A percentile compares a stretch with the other conserved stretches of the same genome.
These are phyloP conservation scores for Orthosia cruda DNA, from an alignment of 2,888 invertebrate genomes.

Conservation along the genomic window DNA sequence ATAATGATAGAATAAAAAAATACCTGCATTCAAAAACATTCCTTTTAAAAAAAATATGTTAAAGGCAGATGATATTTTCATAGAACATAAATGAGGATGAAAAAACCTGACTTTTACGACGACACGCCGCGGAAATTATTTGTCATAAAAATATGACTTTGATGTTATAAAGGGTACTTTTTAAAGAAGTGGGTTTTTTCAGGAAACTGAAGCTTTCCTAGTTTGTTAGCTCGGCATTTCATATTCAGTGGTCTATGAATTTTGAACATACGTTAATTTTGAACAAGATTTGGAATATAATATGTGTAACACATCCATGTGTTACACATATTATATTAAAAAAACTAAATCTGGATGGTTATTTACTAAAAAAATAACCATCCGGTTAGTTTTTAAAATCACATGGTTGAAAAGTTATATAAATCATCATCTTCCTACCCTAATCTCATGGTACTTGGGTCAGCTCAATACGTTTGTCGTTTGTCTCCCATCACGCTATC, in stretches of 20 bases:
- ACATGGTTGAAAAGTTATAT: too few relatives aligned
- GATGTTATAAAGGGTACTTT: conserved; percentile 54
- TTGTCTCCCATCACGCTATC: too few relatives aligned
- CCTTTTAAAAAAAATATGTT: conserved; percentile 54
- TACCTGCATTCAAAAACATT: conserved; percentile 55
- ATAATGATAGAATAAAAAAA: conserved; percentile 38
- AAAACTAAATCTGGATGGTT: too few relatives aligned
- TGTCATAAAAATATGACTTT: conserved; percentile 66
- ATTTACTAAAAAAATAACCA: too few relatives aligned
- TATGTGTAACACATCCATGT: too few relatives aligned
- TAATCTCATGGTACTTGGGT: too few relatives aligned
- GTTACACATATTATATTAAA: too few relatives aligned
- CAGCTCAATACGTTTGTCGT: too few relatives aligned
- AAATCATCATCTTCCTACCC: too few relatives aligned
- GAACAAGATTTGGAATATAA: not conserved
- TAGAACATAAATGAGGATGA: conserved; percentile 61
- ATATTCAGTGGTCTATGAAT: conserved; percentile 15
- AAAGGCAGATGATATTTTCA: conserved; percentile 62
- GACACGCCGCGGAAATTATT: conserved; percentile 64
- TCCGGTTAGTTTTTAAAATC: too few relatives aligned
- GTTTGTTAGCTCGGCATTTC: not conserved
- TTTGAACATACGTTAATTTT: not conserved
- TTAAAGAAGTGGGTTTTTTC: conserved; percentile 10
- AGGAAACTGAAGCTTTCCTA: conserved; percentile 10
- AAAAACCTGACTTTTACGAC: conserved; percentile 58